Conservation (phyloP, 2,113 vertebrate genomes). For the Osmerus mordax region DNA sequence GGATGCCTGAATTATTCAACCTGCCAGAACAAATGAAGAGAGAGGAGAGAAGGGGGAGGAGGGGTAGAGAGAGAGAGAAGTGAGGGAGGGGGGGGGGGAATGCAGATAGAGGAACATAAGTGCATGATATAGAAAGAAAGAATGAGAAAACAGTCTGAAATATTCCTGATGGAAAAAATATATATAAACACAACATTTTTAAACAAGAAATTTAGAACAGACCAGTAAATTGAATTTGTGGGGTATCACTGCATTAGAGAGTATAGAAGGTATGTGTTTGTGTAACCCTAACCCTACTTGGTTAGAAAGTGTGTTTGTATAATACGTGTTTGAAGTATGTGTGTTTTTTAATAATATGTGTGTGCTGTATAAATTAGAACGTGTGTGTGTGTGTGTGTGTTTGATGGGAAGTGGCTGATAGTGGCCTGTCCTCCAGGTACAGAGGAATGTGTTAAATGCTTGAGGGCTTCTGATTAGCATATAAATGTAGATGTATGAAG, state of each 20-base stretch:
- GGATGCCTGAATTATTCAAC: conserved; percentile 81
- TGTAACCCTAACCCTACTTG: neutral
- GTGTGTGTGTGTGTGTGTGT: conserved; percentile 36
- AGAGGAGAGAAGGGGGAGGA: conserved; percentile 36
- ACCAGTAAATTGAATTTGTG: neutral
- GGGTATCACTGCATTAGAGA: neutral
- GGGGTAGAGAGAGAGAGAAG: conserved; percentile 22
- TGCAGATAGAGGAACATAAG: conserved; percentile 3
- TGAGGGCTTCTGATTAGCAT: conserved; percentile 76
- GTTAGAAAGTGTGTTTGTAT: neutral
- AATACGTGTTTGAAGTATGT: neutral
- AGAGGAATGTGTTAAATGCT: conserved; percentile 74
- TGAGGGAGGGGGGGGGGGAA: conserved; percentile 10
- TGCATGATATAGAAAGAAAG: neutral
- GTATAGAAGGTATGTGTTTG: neutral
- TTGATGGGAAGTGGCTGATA: conserved; percentile 27
- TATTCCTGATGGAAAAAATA: too few relatives aligned
- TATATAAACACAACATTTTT: too few relatives aligned
- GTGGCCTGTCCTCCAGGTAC: conserved; percentile 55
- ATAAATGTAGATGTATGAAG: conserved; percentile 80
- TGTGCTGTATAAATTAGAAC: neutral
- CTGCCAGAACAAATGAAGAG: conserved; percentile 73
- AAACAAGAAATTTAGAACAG: neutral
- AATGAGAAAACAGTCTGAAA: too few relatives aligned
- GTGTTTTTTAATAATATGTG: conserved; percentile 41